These are phyloP conservation scores for Saccopteryx leptura DNA, from an alignment of 2,113 vertebrate species.

Conservation along the genomic window DNA sequence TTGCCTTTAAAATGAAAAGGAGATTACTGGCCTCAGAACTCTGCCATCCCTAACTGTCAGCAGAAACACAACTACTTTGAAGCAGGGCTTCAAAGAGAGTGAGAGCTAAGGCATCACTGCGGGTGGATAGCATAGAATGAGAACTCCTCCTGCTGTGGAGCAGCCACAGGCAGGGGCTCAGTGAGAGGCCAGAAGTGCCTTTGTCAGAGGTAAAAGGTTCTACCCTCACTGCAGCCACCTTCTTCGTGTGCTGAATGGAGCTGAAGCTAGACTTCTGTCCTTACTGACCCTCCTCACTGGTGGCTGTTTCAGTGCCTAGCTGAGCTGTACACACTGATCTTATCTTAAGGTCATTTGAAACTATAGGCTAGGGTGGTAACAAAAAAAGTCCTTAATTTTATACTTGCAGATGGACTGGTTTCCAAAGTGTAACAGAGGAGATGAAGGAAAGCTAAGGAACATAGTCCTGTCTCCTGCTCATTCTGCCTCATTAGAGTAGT, in stretches of 20 bases:
- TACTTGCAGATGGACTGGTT: not conserved
- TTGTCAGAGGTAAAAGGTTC: not conserved
- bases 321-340: not conserved
- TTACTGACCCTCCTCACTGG: not conserved
- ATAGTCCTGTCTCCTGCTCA: not conserved
- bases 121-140: not conserved
- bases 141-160: rapidly evolving
- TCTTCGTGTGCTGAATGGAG: not conserved
- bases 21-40: not conserved
- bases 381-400: not conserved
- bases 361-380: not conserved
- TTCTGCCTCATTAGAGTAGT: not conserved
- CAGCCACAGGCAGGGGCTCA: not conserved
- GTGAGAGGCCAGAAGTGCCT: too few species aligned
- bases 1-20: not conserved
- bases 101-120: not conserved
- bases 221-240: not conserved
- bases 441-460: not conserved
- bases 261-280: not conserved
- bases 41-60: not conserved
- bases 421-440: not conserved
- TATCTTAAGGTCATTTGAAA: not conserved
- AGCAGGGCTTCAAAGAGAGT: not conserved
- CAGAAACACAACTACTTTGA: not conserved
- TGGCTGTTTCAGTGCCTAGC: not conserved